A percentile compares a stretch with the other conserved stretches of the same genome.
Conservation (phyloP, 2,797 vertebrate genomes). For the Chaetophractus vellerosus region DNA sequence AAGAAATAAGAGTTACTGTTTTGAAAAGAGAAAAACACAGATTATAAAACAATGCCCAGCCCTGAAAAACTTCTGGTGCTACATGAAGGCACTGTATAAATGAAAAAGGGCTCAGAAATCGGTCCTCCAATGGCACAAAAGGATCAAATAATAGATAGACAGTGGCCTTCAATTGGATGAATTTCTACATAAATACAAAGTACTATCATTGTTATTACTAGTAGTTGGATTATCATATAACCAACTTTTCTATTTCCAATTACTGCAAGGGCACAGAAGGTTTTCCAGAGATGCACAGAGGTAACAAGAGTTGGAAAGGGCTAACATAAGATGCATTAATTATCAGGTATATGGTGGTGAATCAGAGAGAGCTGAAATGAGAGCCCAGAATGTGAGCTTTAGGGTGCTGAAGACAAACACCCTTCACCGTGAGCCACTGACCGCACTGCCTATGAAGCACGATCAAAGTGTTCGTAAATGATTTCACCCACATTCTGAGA, state of each 20-base stretch:
- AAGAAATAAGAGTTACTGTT: constrained; percentile 49
- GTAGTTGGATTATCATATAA: constrained; percentile 9
- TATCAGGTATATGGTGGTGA: background rate
- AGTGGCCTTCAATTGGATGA: background rate
- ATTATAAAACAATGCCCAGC: constrained; percentile 56
- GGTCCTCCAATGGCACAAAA: background rate
- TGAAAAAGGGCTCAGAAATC: constrained; percentile 40
- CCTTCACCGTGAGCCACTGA: background rate
- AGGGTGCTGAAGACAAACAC: background rate
- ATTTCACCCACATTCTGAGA: constrained; percentile 28
- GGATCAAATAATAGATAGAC: constrained; percentile 32
- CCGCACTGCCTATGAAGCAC: background rate
- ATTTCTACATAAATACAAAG: background rate
- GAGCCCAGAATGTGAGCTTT: background rate
- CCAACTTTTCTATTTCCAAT: constrained; percentile 21
- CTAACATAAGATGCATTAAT: background rate
- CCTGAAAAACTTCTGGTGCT: constrained; percentile 8
- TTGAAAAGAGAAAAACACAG: constrained; percentile 31
- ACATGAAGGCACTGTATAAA: background rate
- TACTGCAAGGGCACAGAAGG: constrained; percentile 12
- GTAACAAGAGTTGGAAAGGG: background rate
- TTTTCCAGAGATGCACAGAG: background rate
- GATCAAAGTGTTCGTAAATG: background rate
- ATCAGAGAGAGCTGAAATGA: background rate
- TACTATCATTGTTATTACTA: background rate